Percentiles rank a stretch among this genome's conserved stretches.
Conservation (phyloP, 2,797 vertebrate genomes). For the Psittacula echo region DNA sequence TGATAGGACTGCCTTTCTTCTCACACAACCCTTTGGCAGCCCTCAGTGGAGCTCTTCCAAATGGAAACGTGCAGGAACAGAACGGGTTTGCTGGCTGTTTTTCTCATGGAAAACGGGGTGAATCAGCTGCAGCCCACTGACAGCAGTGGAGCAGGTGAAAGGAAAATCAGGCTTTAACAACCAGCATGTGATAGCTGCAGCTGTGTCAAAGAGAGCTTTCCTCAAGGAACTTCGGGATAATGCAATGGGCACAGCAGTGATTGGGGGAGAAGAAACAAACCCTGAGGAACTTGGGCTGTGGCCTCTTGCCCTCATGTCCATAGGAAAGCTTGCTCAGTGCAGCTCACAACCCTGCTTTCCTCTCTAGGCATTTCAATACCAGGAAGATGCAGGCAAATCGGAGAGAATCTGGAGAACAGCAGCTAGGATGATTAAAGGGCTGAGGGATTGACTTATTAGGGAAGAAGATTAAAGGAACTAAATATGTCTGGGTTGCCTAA, state of each 20-base stretch:
- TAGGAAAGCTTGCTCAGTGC: background rate
- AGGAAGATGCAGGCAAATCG: constrained; percentile 53
- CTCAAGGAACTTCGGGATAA: background rate
- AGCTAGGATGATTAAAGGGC: constrained; percentile 70
- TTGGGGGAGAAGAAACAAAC: background rate
- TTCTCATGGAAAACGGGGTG: background rate
- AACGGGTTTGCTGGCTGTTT: background rate
- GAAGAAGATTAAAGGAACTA: constrained; percentile 74
- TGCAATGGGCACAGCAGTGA: background rate
- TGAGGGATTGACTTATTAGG: constrained; percentile 65
- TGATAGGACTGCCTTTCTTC: background rate
- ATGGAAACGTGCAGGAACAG: background rate
- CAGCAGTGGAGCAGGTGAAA: background rate
- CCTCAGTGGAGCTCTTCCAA: background rate
- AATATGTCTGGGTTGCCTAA: constrained; percentile 65
- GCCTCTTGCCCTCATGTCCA: background rate
- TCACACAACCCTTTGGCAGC: background rate
- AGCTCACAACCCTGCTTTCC: background rate
- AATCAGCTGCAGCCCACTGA: background rate
- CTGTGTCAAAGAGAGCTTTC: background rate
- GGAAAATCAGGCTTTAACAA: background rate
- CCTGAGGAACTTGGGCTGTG: background rate
- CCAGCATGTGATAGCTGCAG: background rate
- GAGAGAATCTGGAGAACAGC: constrained; percentile 53
- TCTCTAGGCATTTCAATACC: background rate